Percentiles rank a stretch among this genome's conserved stretches.
phyloP scores from a whole-genome alignment of 2,888 invertebrate species.

The Diloba caeruleocephala region DNA sequence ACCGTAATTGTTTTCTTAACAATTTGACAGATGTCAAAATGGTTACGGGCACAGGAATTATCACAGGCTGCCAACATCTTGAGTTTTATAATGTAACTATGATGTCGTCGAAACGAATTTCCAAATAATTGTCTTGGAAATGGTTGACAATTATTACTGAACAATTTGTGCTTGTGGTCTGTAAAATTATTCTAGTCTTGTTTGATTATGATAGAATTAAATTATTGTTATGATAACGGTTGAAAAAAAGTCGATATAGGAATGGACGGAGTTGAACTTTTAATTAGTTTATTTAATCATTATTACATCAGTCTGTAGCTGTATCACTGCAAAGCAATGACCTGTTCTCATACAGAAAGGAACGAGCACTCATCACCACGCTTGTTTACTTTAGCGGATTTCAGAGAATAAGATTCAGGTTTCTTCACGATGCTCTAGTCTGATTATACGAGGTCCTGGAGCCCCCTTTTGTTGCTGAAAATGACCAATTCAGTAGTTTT shows the following conservation, averaged over 20 bases:
- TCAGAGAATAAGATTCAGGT: too few relatives aligned
- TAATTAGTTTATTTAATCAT: too few relatives aligned
- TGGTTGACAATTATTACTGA: constrained; percentile 8
- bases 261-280: background rate
- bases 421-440: too few relatives aligned
- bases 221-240: constrained; percentile 18
- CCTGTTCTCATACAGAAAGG: too few relatives aligned
- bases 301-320: too few relatives aligned
- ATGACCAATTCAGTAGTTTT: too few relatives aligned
- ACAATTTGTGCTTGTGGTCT: constrained; percentile 1
- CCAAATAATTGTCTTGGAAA: constrained; percentile 24
- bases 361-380: too few relatives aligned
- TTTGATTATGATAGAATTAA: constrained; percentile 1
- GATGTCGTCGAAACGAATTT: constrained; percentile 5
- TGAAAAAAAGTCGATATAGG: background rate
- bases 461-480: too few relatives aligned
- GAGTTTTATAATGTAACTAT: too few relatives aligned
- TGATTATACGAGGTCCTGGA: too few relatives aligned
- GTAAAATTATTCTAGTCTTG: background rate
- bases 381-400: too few relatives aligned
- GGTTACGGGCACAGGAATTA: constrained; percentile 18
- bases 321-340: too few relatives aligned
- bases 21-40: constrained; percentile 51
- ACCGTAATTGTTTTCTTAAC: constrained; percentile 35
- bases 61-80: constrained; percentile 32